A percentile compares a stretch with the other conserved stretches of the same genome.
Conservation (phyloP, 2,797 vertebrate genomes). For the Calcarius lapponicus region DNA sequence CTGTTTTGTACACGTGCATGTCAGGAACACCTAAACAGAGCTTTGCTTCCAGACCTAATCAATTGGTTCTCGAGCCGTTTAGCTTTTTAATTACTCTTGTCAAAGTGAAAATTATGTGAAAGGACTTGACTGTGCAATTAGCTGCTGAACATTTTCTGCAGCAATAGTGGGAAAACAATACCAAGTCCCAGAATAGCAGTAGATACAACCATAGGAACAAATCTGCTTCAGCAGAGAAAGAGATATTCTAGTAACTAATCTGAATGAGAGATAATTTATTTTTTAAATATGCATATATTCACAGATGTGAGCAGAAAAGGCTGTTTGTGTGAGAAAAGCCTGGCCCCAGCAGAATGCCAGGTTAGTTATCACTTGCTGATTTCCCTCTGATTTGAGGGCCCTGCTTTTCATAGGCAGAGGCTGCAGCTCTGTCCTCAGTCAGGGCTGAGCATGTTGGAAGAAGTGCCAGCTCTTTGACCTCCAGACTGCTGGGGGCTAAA, state of each 20-base stretch:
- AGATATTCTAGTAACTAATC: constrained; percentile 44
- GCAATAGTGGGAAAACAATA: constrained; percentile 50
- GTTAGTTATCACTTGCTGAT: neutral
- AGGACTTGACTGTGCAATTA: constrained; percentile 67
- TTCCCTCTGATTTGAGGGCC: neutral
- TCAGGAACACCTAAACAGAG: neutral
- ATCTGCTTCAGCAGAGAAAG: neutral
- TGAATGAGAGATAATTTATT: constrained; percentile 47
- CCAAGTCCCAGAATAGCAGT: constrained; percentile 56
- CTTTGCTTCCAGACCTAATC: constrained; percentile 68
- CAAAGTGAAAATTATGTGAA: constrained; percentile 67
- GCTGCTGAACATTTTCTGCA: constrained; percentile 48
- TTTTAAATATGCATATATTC: constrained; percentile 46
- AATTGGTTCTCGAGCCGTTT: constrained; percentile 51
- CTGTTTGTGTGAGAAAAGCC: neutral
- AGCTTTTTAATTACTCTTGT: constrained; percentile 74
- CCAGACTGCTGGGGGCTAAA: neutral
- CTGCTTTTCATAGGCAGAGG: neutral
- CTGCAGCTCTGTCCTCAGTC: neutral
- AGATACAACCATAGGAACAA: constrained; percentile 41
- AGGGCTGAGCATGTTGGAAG: neutral
- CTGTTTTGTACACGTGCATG: neutral
- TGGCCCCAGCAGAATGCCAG: neutral
- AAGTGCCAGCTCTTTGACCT: neutral
- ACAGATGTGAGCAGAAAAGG: neutral